phyloP scores from a whole-genome alignment of 2,888 invertebrate genomes.

The Empis stercorea region DNA sequence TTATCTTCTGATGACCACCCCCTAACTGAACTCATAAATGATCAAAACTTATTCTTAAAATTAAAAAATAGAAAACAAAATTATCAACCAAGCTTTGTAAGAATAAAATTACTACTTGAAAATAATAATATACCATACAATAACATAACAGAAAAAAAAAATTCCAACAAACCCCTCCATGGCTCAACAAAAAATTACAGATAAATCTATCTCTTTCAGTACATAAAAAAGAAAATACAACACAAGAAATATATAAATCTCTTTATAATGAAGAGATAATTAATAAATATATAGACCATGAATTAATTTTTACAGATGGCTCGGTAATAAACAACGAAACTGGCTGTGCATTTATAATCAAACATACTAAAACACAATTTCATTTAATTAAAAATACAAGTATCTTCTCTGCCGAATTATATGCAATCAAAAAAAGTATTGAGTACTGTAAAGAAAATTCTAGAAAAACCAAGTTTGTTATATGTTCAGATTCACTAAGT shows the following conservation, averaged over 20 bases:
- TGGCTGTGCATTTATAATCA: too few relatives aligned
- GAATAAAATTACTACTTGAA: background rate
- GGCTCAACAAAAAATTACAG: background rate
- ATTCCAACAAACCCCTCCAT: background rate
- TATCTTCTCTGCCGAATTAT: too few relatives aligned
- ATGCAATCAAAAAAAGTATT: too few relatives aligned
- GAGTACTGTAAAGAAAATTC: too few relatives aligned
- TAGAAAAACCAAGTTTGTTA: too few relatives aligned
- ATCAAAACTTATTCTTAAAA: background rate
- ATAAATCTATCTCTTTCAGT: too few relatives aligned
- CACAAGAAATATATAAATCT: too few relatives aligned
- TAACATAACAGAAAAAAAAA: background rate
- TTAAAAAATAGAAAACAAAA: background rate
- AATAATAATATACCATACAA: background rate
- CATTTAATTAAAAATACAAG: too few relatives aligned
- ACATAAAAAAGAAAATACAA: too few relatives aligned
- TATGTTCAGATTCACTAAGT: too few relatives aligned
- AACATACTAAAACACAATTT: too few relatives aligned
- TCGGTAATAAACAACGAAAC: too few relatives aligned
- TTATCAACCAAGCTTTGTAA: background rate
- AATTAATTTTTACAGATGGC: background rate
- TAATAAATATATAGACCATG: background rate
- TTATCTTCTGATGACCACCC: background rate
- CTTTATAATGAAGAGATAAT: background rate
- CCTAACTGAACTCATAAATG: background rate